Conservation (phyloP, 2,888 invertebrate species). For the Stratiomys singularior region DNA sequence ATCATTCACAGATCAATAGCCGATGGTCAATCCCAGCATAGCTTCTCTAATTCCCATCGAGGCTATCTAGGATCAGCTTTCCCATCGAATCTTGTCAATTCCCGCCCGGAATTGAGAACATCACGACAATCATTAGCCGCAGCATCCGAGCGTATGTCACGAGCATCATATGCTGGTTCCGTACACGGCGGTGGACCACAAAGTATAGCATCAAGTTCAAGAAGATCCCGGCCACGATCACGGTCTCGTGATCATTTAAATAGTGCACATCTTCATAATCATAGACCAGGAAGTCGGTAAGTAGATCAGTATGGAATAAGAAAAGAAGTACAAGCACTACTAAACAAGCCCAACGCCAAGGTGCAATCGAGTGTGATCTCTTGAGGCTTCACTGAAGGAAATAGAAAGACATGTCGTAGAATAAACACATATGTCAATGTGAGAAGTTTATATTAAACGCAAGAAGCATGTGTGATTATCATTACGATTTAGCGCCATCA, state of each 20-base stretch:
- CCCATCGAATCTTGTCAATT: constrained; percentile 80
- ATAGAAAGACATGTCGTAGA: not conserved
- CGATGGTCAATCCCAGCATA: constrained; percentile 90
- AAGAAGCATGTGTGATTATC: not conserved
- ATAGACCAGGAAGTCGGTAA: constrained; percentile 81
- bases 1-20: constrained; percentile 74
- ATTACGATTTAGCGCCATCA: not conserved
- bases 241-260: constrained; percentile 76
- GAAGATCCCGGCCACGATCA: constrained; percentile 80
- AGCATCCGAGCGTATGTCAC: constrained; percentile 83
- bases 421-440: not conserved
- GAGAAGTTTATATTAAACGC: not conserved
- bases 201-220: constrained; percentile 71
- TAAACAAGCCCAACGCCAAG: too few species aligned
- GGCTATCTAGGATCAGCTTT: constrained; percentile 74
- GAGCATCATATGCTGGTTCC: constrained; percentile 76
- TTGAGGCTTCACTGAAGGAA: too few species aligned
- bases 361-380: too few species aligned
- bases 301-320: constrained; percentile 55
- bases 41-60: constrained; percentile 85
- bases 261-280: constrained; percentile 66
- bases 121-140: constrained; percentile 87
- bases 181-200: constrained; percentile 69
- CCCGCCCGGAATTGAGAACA: constrained; percentile 84
- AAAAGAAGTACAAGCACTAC: too few species aligned